These are phyloP conservation scores for Notothenia coriiceps DNA, from an alignment of 2,113 vertebrate genomes.

Conservation along the genomic window DNA sequence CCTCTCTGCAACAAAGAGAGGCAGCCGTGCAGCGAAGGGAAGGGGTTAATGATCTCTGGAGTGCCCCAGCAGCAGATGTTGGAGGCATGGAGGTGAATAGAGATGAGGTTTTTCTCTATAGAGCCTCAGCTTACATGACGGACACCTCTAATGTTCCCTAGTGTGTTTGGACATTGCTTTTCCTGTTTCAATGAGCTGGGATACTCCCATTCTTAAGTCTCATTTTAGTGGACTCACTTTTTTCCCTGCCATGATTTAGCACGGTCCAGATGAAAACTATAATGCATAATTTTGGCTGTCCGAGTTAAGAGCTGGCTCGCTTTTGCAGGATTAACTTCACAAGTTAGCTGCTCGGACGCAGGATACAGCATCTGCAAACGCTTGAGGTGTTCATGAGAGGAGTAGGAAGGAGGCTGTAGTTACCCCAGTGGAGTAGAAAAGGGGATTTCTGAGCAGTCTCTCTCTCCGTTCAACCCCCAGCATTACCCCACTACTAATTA, in stretches of 20 bases:
- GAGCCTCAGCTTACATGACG: constrained; percentile 66
- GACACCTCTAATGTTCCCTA: constrained; percentile 73
- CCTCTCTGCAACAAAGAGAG: constrained; percentile 64
- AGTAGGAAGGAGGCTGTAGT: constrained; percentile 55
- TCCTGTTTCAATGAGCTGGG: constrained; percentile 66
- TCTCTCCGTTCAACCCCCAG: constrained; percentile 52
- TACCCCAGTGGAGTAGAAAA: constrained; percentile 71
- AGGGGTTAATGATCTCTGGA: constrained; percentile 79
- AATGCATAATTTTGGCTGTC: constrained; percentile 20
- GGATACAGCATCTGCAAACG: constrained; percentile 44
- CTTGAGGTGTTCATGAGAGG: constrained; percentile 47
- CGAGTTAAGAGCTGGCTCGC: constrained; percentile 19
- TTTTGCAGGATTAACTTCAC: constrained; percentile 44
- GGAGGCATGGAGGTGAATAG: constrained; percentile 80
- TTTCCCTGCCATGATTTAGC: constrained; percentile 17
- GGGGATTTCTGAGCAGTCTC: constrained; percentile 69
- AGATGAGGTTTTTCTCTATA: constrained; percentile 76
- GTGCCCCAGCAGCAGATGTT: constrained; percentile 81
- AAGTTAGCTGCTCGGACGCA: constrained; percentile 22
- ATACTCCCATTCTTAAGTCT: constrained; percentile 48
- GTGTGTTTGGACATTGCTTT: constrained; percentile 68
- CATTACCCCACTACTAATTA: constrained; percentile 76
- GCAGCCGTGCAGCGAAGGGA: constrained; percentile 52
- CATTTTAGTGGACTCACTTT: constrained; percentile 29
- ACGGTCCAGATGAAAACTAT: constrained; percentile 19